Evolutionary conservation across 2,888 invertebrate genomes (phyloP).

Genomic region (Coecobrya sp.): DNA sequence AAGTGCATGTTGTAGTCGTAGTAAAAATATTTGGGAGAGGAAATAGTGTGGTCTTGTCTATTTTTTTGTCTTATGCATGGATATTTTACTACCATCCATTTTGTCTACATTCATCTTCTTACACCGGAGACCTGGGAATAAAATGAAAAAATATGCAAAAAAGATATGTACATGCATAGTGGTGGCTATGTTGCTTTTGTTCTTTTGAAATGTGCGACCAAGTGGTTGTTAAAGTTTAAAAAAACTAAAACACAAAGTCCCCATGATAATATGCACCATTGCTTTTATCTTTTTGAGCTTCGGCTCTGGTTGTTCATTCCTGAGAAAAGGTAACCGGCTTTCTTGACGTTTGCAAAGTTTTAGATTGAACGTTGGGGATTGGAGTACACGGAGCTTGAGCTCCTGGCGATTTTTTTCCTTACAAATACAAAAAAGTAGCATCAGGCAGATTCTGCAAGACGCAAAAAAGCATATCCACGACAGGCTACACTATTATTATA

Average conservation of each 20-base stretch:
- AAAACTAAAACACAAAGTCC: background rate
- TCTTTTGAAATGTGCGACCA: background rate
- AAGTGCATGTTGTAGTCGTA: background rate
- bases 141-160: slow-evolving; percentile 39
- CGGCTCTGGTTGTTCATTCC: background rate
- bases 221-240: slow-evolving; percentile 36
- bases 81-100: slow-evolving; percentile 31
- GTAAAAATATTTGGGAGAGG: slow-evolving; percentile 10
- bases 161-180: background rate
- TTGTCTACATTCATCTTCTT: background rate
- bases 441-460: background rate
- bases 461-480: too few relatives aligned
- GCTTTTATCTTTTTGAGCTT: background rate
- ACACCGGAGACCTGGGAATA: background rate
- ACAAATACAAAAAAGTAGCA: slow-evolving; percentile 54
- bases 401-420: slow-evolving; percentile 51
- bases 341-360: slow-evolving; percentile 51
- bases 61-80: slow-evolving; percentile 1
- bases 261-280: slow-evolving; percentile 23
- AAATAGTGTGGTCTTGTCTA: slow-evolving; percentile 40
- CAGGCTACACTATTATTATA: too few relatives aligned
- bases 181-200: slow-evolving; percentile 23
- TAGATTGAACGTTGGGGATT: background rate
- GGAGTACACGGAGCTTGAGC: background rate
- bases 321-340: slow-evolving; percentile 57